Evolutionary conservation across 2,888 invertebrate species (phyloP), one percentile per base, ranked within the genome.

Genomic region (Mesoligia furuncula): DNA sequence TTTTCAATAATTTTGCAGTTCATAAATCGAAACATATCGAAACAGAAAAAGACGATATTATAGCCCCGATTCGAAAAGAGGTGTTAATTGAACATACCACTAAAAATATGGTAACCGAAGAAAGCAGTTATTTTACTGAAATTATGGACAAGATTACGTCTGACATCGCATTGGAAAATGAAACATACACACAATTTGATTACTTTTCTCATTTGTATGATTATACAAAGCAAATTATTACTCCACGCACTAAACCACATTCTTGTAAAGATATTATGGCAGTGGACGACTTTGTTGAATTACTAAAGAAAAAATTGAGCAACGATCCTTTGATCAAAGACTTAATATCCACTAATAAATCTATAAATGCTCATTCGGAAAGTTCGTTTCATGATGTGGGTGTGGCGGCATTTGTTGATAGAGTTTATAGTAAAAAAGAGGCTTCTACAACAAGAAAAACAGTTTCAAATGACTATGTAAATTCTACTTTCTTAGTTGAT

Each of bases 401-500:
- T 81, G 93, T 96, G 11, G 95, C 92, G 79, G 95, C 94, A 8
- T 94, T 96, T 85, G 88, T 95, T 42, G 93, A 92, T 71, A 91
- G 89, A 86, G 90, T 96, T 74, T 96, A 96, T 79, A 96, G 93
- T 83, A 95, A 93, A 81, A 95, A 93, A 84, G 88, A 88, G 73
- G 71, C 88, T 13, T n/a, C 91, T 17, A 93, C 94, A 0, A 93
- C 93, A 27, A 85, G 84, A 15, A 94, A 90, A 87, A 70, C 90
- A 54, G 90, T 93, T 5, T 88, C 92, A 48, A 91, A 83, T 79
- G 94, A 95, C 77, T 89, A 90, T 71, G 87, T 96, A 0, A 96
- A 96, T 90, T 96, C 96, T 59, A 96, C 96, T 20, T 88, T 96
- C 73, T 92, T 96, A 45, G 95, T 93, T 9, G 94, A 96, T 92